A percentile compares a stretch with the other conserved stretches of the same genome.
These are phyloP conservation scores for Pachypeltis micranthus DNA, from an alignment of 1,140 invertebrate genomes.

Conservation along the genomic window DNA sequence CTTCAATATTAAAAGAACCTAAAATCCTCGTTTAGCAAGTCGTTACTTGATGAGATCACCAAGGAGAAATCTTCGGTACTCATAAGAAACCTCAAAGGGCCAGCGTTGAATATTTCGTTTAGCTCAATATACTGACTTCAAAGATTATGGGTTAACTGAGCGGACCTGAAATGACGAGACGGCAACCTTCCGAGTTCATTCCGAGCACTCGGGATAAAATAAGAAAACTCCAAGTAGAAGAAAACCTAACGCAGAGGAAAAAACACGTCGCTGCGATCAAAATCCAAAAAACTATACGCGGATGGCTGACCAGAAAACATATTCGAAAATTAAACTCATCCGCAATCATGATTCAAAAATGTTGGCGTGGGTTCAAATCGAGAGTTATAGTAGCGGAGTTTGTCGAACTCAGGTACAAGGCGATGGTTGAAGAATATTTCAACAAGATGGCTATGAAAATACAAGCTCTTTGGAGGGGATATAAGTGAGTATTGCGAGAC, in stretches of 20 bases:
- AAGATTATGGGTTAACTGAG: too few relatives aligned
- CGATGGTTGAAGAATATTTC: conserved; percentile 2
- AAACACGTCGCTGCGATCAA: not conserved
- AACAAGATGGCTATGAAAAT: not conserved
- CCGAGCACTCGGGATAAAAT: not conserved
- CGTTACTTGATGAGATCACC: too few relatives aligned
- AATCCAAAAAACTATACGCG: conserved; percentile 3
- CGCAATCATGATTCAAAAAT: conserved; percentile 2
- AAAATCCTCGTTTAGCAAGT: too few relatives aligned
- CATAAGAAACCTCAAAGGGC: too few relatives aligned
- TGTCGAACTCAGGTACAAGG: not conserved
- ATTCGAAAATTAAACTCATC: not conserved
- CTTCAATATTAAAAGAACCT: too few relatives aligned
- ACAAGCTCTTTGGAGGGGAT: conserved; percentile 9
- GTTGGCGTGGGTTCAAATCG: not conserved
- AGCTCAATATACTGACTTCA: too few relatives aligned
- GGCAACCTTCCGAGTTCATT: not conserved
- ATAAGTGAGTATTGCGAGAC: too few relatives aligned
- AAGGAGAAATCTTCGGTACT: too few relatives aligned
- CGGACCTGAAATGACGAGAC: conserved; percentile 2
- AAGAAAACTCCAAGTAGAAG: not conserved
- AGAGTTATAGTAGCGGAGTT: not conserved
- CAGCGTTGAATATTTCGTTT: too few relatives aligned
- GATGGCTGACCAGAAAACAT: conserved; percentile 1
- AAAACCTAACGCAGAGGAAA: not conserved